Percentiles rank a stretch among this genome's conserved stretches.
Conservation (phyloP, 2,113 vertebrate species). For the Plectropomus leopardus region DNA sequence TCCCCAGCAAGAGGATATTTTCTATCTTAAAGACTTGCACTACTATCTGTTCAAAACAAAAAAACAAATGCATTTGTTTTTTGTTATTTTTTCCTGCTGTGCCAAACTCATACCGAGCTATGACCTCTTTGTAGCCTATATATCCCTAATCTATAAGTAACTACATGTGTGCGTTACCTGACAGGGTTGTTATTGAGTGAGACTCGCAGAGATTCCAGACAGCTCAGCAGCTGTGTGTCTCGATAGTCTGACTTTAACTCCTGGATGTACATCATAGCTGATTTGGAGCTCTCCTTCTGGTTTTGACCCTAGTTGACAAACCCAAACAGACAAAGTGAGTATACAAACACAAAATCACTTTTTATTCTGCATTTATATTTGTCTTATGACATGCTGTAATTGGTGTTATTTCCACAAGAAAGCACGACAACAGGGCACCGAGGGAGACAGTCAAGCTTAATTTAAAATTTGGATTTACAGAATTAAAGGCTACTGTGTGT, state of each 20-base stretch:
- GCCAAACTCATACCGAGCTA: too few relatives aligned
- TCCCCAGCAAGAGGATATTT: too few relatives aligned
- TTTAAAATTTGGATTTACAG: conserved; percentile 32
- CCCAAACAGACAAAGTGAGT: conserved; percentile 25
- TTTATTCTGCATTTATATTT: conserved; percentile 13
- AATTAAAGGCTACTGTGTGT: conserved; percentile 14
- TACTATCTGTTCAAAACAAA: neutral
- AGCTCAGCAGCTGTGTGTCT: conserved; percentile 86
- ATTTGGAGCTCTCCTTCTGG: conserved; percentile 91
- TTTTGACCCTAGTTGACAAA: conserved; percentile 86
- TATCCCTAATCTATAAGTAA: neutral
- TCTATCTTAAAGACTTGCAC: neutral
- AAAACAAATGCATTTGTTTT: too few relatives aligned
- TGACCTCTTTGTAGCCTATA: too few relatives aligned
- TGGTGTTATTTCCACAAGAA: conserved; percentile 27
- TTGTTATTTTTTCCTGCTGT: too few relatives aligned
- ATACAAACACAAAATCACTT: conserved; percentile 35
- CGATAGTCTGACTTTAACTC: conserved; percentile 89
- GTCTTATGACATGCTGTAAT: conserved; percentile 3
- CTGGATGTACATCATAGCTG: conserved; percentile 92
- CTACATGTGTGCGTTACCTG: conserved; percentile 83
- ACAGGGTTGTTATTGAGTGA: conserved; percentile 96
- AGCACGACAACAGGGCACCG: conserved; percentile 2
- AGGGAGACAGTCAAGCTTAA: conserved; percentile 34
- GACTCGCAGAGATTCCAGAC: conserved; percentile 92